phyloP scores from a whole-genome alignment of 2,113 vertebrate genomes.

The Neolamprologus caudopunctatus region DNA sequence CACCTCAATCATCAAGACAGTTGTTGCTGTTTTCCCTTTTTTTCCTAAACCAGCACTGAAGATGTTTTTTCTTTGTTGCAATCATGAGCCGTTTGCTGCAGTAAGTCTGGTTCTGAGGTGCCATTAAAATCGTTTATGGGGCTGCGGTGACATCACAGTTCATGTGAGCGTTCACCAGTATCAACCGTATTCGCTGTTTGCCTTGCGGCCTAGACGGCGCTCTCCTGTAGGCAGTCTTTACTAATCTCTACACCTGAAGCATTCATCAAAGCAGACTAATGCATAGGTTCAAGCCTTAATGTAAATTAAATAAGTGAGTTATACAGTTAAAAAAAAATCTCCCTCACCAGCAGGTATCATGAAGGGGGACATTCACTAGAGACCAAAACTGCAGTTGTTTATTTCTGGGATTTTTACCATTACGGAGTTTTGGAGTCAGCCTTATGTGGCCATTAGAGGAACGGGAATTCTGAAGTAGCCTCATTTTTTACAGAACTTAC shows the following conservation, averaged over 20 bases:
- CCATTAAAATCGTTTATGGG: background rate
- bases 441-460: background rate
- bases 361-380: background rate
- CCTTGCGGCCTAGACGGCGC: background rate
- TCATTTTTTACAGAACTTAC: background rate
- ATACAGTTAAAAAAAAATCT: accelerated
- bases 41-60: accelerated
- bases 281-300: background rate
- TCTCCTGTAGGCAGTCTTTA: background rate
- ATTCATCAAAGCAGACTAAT: background rate
- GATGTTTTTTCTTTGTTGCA: background rate
- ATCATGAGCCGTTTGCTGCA: background rate
- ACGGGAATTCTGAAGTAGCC: accelerated
- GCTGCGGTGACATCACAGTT: background rate
- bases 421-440: accelerated
- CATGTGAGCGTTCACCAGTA: background rate
- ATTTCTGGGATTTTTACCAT: background rate
- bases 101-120: background rate
- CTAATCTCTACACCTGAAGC: background rate
- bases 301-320: background rate
- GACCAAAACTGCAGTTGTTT: background rate
- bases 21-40: background rate
- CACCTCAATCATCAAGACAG: background rate
- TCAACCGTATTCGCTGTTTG: background rate
- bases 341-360: background rate